Conservation (phyloP, 2,113 vertebrate genomes). For the Anhinga anhinga region DNA sequence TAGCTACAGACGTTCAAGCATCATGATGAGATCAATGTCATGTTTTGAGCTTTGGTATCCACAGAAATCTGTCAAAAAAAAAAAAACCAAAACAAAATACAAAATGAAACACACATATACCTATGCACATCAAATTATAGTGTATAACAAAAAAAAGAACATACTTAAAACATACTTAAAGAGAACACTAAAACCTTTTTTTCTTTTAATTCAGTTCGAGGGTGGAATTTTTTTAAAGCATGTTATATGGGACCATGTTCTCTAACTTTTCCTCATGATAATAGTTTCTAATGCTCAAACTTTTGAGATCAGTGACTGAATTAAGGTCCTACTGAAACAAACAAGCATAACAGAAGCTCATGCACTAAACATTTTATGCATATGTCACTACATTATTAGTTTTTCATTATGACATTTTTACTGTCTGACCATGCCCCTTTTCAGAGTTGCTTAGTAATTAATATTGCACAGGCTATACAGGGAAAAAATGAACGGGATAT, state of each 20-base stretch:
- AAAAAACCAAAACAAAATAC: not conserved
- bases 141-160: not conserved
- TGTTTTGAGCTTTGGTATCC: not conserved
- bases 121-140: not conserved
- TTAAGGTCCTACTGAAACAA: not conserved
- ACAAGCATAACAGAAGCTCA: not conserved
- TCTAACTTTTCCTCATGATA: not conserved
- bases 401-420: not conserved
- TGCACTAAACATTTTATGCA: not conserved
- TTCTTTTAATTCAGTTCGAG: not conserved
- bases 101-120: not conserved
- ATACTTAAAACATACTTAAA: not conserved
- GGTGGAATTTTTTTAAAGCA: not conserved
- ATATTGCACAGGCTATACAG: not conserved
- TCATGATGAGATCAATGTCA: not conserved
- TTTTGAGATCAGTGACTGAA: not conserved
- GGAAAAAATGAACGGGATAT: not conserved
- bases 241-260: not conserved
- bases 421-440: not conserved
- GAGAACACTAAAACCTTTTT: not conserved
- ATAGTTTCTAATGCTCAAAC: not conserved
- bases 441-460: not conserved
- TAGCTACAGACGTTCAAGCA: slow-evolving; percentile 46
- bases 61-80: slow-evolving; percentile 56
- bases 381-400: not conserved